Base-by-base conservation (phyloP, 2,888 invertebrate species). In the Dolomedes plantarius region DNA sequence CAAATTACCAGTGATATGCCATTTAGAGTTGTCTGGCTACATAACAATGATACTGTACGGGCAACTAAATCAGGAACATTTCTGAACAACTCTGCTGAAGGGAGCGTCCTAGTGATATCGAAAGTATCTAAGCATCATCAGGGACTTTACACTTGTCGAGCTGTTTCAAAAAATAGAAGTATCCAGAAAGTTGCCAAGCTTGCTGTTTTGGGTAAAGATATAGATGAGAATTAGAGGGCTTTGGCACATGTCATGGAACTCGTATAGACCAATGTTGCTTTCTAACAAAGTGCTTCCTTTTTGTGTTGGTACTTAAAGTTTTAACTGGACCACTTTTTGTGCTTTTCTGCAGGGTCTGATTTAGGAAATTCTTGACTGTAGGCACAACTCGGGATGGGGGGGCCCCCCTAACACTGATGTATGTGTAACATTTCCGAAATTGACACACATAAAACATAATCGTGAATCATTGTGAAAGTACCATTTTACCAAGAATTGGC, bases 111-210 rank as follows among this genome's bases (percentile, higher is more conserved):
- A 27, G 13, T 64, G 0, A 75, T 86, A 65, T 46, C 71, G 16
- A 76, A 73, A 36, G 32, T 86, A 46, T 56, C 80, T 79, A 72
- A 80, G 19, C 75, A 75, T 0, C 86, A 86, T 41, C 71, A 75
- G 80, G 86, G 86, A 56, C 31, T 86, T 65, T 86, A 86, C 46
- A 86, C 86, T n/a, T 86, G 86, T 71, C 69, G 86, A 80, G 86
- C 76, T 69, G 80, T 86, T 56, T 80, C 86, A 9, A 80, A 86
- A 76, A 86, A 80, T 75, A 69, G 86, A 36, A 86, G 86, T 46
- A 50, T 86, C 80, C 86, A 86, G 86, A 86, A 86, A 72, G 86
- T 86, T 50, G 64, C 80, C 71, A 69, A 75, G 86, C 74, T 86
- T 23, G 39, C 75, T 29, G 76, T 86, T 71, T 67, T 86, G 67